These are phyloP conservation scores for Ceratosolen fusciceps DNA, from an alignment of 1,140 invertebrate species.

Conservation along the genomic window DNA sequence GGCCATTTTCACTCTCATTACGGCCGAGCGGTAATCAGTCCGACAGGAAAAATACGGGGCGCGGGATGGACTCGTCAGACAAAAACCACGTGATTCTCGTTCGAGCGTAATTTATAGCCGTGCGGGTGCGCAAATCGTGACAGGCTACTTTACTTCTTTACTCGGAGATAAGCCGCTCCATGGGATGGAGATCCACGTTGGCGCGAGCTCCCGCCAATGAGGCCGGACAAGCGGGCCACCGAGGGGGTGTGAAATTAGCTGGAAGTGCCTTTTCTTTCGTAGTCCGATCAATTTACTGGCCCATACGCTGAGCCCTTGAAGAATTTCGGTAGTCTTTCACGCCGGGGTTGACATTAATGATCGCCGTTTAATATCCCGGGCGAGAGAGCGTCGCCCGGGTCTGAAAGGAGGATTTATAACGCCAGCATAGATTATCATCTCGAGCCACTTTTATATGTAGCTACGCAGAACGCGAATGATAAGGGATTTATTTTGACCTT, in stretches of 20 bases:
- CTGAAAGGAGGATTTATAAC: not conserved
- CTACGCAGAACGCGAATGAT: not conserved
- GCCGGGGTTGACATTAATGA: not conserved
- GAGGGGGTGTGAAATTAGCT: slow-evolving; percentile 14
- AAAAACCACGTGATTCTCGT: slow-evolving; percentile 20
- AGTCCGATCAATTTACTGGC: not conserved
- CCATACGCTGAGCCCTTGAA: not conserved
- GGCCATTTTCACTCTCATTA: not conserved
- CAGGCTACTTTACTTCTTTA: slow-evolving; percentile 8
- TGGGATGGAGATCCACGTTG: not conserved
- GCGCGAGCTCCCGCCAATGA: slow-evolving; percentile 1
- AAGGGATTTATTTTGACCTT: not conserved
- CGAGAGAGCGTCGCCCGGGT: not conserved
- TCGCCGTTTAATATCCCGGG: not conserved
- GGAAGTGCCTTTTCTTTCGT: slow-evolving; percentile 15
- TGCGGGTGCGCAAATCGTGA: not conserved
- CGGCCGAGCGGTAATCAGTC: not conserved
- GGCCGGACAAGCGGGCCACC: too few relatives aligned
- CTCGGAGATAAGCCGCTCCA: not conserved
- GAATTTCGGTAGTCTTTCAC: slow-evolving; percentile 14
- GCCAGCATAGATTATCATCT: not conserved
- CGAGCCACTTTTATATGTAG: not conserved
- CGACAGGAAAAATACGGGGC: not conserved
- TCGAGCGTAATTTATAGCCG: slow-evolving; percentile 9
- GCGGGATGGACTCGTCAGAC: not conserved